Evolutionary conservation across 2,888 invertebrate species (phyloP), one percentile per base, ranked within the genome.

Genomic region (Acheta domesticus): DNA sequence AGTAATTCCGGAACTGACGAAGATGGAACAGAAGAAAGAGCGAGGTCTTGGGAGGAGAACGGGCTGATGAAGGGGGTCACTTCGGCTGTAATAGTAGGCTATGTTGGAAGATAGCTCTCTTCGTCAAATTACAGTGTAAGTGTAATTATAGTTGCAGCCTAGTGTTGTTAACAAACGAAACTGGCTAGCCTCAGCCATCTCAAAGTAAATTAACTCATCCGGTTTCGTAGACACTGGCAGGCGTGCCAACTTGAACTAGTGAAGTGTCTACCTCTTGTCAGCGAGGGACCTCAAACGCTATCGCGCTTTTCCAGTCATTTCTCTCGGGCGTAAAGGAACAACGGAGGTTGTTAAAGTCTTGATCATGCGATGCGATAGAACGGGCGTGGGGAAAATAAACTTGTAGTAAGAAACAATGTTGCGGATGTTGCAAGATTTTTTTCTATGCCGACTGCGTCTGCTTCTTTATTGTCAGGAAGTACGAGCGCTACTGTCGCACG

Each of bases 101-200:
- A 62, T 62, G 62, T 62, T 62, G 62, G 62, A 62, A 62, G 62
- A 62, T 62, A 62, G 62, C 16, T 62, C 62, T 62, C 14, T 14
- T 62, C 62, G 62, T 62, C 62, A 62, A 62, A 62, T 62, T 62
- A n/a, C 62, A 62, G 62, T 62, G 62, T 62, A 62, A 62, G 62
- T 62, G 62, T 62, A 62, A 62, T 62, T 62, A 62, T 62, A 62
- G 62, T n/a, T n/a, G 14, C 62, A 62, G 62, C 62, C 62, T 62
- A 62, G 62, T 62, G 62, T 62, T 62, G 62, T 62, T 62, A 62
- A 62, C 62, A 62, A 62, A 62, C 62, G 62, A 62, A 62, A 62
- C 62, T 62, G 16, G 62, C 62, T 62, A 62, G 62, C 62, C 14
- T 62, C 62, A 62, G 62, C n/a, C 62, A 62, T 62, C 62, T 62